A percentile compares a stretch with the other conserved stretches of the same genome.
These are phyloP conservation scores for Amniataba percoides DNA, from an alignment of 2,797 vertebrate species.

Conservation along the genomic window DNA sequence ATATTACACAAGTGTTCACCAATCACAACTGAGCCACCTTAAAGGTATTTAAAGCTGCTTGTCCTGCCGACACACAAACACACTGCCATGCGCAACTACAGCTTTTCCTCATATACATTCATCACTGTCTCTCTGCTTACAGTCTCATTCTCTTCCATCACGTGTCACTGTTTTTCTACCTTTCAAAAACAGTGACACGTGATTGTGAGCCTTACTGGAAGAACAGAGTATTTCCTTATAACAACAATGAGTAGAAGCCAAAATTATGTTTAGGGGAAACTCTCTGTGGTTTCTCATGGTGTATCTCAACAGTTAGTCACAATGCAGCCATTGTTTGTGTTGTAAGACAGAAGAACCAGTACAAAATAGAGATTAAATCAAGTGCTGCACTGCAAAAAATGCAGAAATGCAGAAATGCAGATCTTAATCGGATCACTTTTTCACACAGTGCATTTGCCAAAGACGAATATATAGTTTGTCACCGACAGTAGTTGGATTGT, in stretches of 20 bases:
- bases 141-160: too few relatives aligned
- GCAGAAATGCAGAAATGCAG: neutral
- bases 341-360: neutral
- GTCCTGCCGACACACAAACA: slow-evolving; percentile 15
- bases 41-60: slow-evolving; percentile 7
- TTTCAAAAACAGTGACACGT: neutral
- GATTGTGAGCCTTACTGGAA: neutral
- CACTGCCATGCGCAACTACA: neutral
- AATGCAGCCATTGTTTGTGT: slow-evolving; percentile 15
- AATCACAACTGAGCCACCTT: slow-evolving; percentile 3
- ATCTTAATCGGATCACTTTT: neutral
- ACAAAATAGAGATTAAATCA: neutral
- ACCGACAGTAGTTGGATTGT: neutral
- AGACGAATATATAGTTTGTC: neutral
- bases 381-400: neutral
- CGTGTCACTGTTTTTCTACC: too few relatives aligned
- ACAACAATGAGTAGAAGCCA: neutral
- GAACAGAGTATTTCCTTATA: neutral
- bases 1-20: slow-evolving; percentile 26
- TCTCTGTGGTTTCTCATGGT: neutral
- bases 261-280: neutral
- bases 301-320: neutral
- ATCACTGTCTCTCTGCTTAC: neutral
- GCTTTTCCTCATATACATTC: neutral
- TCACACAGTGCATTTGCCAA: neutral